Evolutionary conservation across 1,140 invertebrate species (phyloP).

Genomic region (Hyposmocoma kahamanoa): DNA sequence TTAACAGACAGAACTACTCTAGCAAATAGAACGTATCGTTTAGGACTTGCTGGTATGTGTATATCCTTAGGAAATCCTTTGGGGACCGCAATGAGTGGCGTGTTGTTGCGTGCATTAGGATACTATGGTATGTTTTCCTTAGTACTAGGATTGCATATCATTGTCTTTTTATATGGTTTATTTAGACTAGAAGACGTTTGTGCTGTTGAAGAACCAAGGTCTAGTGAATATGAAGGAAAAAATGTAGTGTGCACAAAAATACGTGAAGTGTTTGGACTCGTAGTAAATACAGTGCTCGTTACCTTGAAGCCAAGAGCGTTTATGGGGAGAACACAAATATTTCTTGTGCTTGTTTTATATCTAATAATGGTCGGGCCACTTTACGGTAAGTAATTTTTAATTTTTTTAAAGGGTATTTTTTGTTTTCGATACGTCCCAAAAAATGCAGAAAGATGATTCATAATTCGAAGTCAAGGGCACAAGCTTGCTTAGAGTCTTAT

Average conservation of each 20-base stretch:
- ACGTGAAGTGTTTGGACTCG: constrained; percentile 50
- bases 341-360: constrained; percentile 61
- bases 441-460: too few relatives aligned
- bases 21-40: constrained; percentile 75
- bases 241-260: constrained; percentile 3
- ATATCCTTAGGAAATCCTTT: constrained; percentile 62
- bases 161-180: constrained; percentile 50
- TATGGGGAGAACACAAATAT: constrained; percentile 56
- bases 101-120: constrained; percentile 42
- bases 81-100: constrained; percentile 60
- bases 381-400: constrained; percentile 54
- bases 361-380: constrained; percentile 70
- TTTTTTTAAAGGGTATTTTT: too few relatives aligned
- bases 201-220: constrained; percentile 18
- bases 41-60: constrained; percentile 71
- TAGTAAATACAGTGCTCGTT: constrained; percentile 67
- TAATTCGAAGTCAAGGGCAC: too few relatives aligned
- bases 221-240: neutral
- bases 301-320: constrained; percentile 53
- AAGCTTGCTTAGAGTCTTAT: too few relatives aligned
- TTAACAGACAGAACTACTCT: constrained; percentile 75
- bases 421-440: neutral
- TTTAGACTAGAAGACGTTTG: constrained; percentile 53
- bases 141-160: constrained; percentile 37
- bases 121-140: constrained; percentile 64